Base-by-base conservation (phyloP, 2,113 vertebrate genomes). In the Xerus inauris region DNA sequence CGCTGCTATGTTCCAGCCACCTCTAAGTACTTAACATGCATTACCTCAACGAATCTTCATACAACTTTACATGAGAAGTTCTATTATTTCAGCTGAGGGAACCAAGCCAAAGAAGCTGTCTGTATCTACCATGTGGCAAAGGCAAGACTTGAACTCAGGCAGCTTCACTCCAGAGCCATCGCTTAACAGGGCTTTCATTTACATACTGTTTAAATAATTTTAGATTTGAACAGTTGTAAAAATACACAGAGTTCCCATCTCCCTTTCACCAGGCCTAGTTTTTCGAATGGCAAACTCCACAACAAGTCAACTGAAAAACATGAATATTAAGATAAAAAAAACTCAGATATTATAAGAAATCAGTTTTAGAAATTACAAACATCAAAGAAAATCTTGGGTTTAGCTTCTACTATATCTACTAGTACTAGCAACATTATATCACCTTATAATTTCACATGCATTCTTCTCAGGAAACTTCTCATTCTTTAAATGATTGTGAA, bases 31-130 rank as follows among this genome's bases (percentile, higher is more conserved):
- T 85, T 77, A 24, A 77, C n/a, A 51, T 9, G 2, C 12, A n/a
- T 69, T 87, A 54, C 35, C 12, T 72, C 49, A 87, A 20, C 76
- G 76, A 90, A 79, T 54, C 49, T 35, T 92, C 16, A 28, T 32
- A 82, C 7, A 40, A 32, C 40, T 49, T 91, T 95, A 71, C 5
- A 62, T 9, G 2, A 71, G 49, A 64, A 75, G 26, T 90, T 81
- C 38, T 45, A 14, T 42, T 86, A 49, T 49, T 38, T 80, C 1
- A 90, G 69, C 75, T 30, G 9, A 49, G 49, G 83, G 30, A 90
- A 90, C 22, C 38, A 28, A 86, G 24, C 45, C 62, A 89, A 69
- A 95, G 84, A 93, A 82, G 86, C 57, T 42, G 28, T 79, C 72
- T 85, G 14, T 26, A n/a, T 69, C 64, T 87, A 20, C 75, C 30